Percentiles rank a stretch among this genome's conserved stretches.
Conservation (phyloP, 2,888 invertebrate genomes). For the Amphimallon solstitiale region DNA sequence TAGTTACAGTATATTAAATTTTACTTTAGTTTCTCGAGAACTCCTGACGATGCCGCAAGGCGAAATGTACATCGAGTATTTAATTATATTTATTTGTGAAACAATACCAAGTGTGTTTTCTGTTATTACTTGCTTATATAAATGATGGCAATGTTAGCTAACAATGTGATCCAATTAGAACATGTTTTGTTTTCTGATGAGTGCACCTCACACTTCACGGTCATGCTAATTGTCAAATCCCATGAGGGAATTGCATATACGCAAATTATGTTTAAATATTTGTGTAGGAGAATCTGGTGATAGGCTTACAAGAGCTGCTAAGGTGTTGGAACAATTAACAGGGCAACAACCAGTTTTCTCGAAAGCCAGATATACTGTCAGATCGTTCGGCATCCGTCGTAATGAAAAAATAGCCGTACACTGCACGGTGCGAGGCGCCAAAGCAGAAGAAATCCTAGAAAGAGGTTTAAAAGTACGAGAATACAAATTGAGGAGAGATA, state of each 20-base stretch:
- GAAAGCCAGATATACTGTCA: constrained; percentile 98
- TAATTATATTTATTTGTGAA: too few species aligned
- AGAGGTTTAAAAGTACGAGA: constrained; percentile 98
- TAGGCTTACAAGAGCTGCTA: constrained; percentile 92
- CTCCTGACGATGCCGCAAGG: too few species aligned
- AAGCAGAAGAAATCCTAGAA: constrained; percentile 99
- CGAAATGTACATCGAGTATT: too few species aligned
- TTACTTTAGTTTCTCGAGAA: too few species aligned
- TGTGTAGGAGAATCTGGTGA: constrained; percentile 99
- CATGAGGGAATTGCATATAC: constrained; percentile 97
- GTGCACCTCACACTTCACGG: too few species aligned
- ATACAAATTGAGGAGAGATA: constrained; percentile 97
- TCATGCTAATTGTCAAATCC: too few species aligned
- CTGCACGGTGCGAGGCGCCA: constrained; percentile 98
- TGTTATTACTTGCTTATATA: too few species aligned
- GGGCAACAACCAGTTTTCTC: constrained; percentile 99
- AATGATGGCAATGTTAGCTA: too few species aligned
- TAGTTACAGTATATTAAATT: too few species aligned
- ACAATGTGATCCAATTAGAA: too few species aligned
- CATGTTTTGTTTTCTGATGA: too few species aligned
- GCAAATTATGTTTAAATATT: constrained; percentile 98
- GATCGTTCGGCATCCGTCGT: constrained; percentile 99
- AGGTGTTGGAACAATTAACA: constrained; percentile 98
- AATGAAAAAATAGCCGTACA: constrained; percentile 99
- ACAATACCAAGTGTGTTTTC: too few species aligned